Evolutionary conservation across 2,113 vertebrate genomes (phyloP).

Genomic region (Grallaria varia): DNA sequence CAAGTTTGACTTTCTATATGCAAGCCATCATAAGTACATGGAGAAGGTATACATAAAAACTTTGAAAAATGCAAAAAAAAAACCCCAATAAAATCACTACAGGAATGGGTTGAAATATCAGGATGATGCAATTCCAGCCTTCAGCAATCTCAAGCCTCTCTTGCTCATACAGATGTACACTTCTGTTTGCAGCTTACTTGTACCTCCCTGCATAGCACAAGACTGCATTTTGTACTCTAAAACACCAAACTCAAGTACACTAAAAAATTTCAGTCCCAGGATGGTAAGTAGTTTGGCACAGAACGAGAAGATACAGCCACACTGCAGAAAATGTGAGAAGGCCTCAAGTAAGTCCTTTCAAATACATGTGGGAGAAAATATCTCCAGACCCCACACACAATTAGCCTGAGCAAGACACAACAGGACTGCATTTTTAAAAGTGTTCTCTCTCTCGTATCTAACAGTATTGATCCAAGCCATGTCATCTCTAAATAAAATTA

Average conservation of each 20-base stretch:
- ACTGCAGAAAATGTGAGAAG: not conserved
- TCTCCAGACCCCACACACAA: not conserved
- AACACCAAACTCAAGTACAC: not conserved
- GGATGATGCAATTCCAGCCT: not conserved
- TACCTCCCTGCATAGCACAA: not conserved
- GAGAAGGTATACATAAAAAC: not conserved
- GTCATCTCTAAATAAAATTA: not conserved
- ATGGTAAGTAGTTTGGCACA: not conserved
- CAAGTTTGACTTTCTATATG: not conserved
- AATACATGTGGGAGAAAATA: not conserved
- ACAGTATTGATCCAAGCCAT: not conserved
- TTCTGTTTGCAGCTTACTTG: not conserved
- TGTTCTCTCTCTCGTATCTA: not conserved
- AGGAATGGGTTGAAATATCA: not conserved
- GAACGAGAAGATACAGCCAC: not conserved
- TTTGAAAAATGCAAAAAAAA: not conserved
- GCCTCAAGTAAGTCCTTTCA: not conserved
- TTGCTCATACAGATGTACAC: not conserved
- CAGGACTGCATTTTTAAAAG: not conserved
- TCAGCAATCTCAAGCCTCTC: not conserved
- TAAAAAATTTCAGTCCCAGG: not conserved
- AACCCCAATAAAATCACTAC: not conserved
- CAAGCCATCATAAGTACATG: not conserved
- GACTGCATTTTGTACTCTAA: not conserved
- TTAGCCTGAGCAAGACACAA: not conserved